Evolutionary conservation across 1,140 invertebrate genomes (phyloP).

Genomic region (Leptinotarsa lineolata): DNA sequence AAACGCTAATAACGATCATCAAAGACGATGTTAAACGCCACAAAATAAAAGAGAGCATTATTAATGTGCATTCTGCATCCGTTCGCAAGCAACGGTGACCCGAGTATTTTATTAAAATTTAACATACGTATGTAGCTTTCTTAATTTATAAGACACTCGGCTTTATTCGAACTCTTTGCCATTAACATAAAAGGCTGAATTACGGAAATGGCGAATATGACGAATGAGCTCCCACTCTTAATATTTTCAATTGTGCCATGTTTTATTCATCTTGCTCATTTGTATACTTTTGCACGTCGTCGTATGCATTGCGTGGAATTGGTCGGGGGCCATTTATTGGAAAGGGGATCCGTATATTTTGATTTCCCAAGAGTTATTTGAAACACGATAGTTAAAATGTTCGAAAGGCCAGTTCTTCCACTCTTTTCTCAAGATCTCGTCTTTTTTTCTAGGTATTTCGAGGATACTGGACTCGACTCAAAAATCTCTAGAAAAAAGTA

Average conservation of each 20-base stretch:
- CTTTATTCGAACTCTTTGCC: constrained; percentile 27
- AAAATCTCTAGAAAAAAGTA: too few species aligned
- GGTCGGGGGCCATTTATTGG: too few species aligned
- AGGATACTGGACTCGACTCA: too few species aligned
- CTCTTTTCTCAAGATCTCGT: too few species aligned
- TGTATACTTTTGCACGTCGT: constrained; percentile 38
- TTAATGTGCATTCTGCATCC: constrained; percentile 20
- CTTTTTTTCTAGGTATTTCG: too few species aligned
- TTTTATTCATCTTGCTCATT: constrained; percentile 45
- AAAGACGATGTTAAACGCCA: constrained; percentile 6
- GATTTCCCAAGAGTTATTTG: too few species aligned
- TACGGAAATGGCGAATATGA: constrained; percentile 46
- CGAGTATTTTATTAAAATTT: constrained; percentile 25
- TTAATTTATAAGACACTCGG: constrained; percentile 25
- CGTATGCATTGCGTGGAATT: constrained; percentile 32
- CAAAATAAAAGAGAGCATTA: constrained; percentile 19
- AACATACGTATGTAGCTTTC: constrained; percentile 27
- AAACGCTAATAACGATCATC: constrained; percentile 1
- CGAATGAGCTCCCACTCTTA: constrained; percentile 47
- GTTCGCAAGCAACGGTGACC: constrained; percentile 1
- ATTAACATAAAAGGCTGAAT: constrained; percentile 43
- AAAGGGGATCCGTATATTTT: too few species aligned
- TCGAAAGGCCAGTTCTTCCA: too few species aligned
- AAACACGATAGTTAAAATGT: too few species aligned
- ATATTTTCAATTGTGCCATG: constrained; percentile 49